These are phyloP conservation scores for Limenitis camilla DNA, from an alignment of 2,888 invertebrate genomes.

Conservation along the genomic window DNA sequence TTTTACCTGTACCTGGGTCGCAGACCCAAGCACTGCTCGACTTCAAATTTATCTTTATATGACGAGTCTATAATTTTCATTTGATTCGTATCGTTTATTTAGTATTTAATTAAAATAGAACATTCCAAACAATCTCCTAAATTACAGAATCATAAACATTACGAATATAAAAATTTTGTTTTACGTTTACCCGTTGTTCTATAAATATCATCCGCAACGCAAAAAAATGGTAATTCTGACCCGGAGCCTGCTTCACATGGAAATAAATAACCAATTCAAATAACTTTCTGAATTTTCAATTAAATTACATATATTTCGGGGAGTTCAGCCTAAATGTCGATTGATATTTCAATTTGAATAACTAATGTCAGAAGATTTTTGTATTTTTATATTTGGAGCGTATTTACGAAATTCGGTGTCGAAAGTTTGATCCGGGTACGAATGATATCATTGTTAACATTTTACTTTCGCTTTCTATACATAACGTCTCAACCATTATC, in stretches of 20 bases:
- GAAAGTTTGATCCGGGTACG: not conserved
- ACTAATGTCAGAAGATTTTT: constrained; percentile 1
- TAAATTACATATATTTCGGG: constrained; percentile 1
- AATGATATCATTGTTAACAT: not conserved
- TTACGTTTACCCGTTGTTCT: not conserved
- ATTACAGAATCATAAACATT: no score
- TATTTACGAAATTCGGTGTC: not conserved
- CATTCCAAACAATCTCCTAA: no score
- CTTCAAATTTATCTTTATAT: not conserved
- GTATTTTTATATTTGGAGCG: not conserved
- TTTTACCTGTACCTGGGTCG: no score
- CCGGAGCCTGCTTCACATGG: constrained; percentile 2
- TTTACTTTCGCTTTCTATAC: no score
- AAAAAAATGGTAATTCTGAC: constrained; percentile 12
- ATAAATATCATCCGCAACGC: not conserved
- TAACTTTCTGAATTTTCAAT: constrained; percentile 8
- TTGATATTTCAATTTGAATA: constrained; percentile 5
- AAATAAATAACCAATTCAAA: constrained; percentile 9
- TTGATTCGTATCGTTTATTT: no score
- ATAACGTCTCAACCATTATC: no score
- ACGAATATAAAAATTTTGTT: not conserved
- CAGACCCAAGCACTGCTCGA: no score
- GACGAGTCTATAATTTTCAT: no score
- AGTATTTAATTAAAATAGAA: no score
- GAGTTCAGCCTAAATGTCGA: not conserved